Conservation (phyloP, 2,888 invertebrate genomes). For the Campopleginae sp. region DNA sequence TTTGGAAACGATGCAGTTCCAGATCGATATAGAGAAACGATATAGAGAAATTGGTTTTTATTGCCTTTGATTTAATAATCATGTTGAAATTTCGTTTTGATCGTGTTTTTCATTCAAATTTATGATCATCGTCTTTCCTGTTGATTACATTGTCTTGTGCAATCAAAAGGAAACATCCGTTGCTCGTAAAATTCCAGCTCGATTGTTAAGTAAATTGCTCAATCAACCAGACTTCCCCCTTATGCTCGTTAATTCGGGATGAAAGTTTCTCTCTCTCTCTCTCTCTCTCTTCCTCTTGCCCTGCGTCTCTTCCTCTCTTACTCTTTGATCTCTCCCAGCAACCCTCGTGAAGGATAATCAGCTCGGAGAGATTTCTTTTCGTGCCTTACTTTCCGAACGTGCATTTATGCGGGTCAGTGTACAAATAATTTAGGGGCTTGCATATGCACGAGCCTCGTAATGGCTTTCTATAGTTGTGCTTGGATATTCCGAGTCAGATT, state of each 20-base stretch:
- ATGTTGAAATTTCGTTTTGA: not conserved
- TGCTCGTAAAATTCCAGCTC: constrained; percentile 40
- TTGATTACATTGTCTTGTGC: constrained; percentile 17
- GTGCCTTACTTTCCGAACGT: not conserved
- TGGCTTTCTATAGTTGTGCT: not conserved
- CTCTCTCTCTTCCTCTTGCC: not conserved
- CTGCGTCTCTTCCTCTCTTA: not conserved
- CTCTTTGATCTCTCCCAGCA: not conserved
- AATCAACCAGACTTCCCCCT: constrained; percentile 29
- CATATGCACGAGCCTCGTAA: not conserved
- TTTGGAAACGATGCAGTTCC: not conserved
- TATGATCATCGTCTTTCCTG: not conserved
- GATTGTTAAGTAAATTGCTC: constrained; percentile 56
- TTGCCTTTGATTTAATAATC: not conserved
- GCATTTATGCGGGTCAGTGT: constrained; percentile 1
- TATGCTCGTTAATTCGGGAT: constrained; percentile 38
- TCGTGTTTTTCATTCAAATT: not conserved
- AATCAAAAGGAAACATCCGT: constrained; percentile 44
- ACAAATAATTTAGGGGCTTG: not conserved
- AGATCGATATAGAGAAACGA: not conserved
- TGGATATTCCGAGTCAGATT: not conserved
- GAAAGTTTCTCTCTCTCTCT: not conserved
- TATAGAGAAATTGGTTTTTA: not conserved
- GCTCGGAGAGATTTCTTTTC: not conserved
- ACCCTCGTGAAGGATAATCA: not conserved